Evolutionary conservation across 2,113 vertebrate species (phyloP).

Genomic region (Nicator chloris): DNA sequence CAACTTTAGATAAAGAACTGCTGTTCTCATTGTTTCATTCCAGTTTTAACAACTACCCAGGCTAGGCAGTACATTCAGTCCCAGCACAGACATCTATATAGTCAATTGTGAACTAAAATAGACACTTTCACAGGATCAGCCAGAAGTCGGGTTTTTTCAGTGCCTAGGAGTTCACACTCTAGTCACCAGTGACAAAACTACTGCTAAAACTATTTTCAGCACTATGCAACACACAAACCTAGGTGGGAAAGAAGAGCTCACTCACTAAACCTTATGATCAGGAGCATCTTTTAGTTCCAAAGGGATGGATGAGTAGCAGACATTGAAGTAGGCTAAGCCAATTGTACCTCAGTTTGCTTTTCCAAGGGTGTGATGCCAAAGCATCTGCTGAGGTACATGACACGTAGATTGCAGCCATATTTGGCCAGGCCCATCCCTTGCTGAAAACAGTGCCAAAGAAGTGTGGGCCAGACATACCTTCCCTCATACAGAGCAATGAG

Average conservation of each 20-base stretch:
- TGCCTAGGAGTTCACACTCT: neutral
- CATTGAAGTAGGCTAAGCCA: neutral
- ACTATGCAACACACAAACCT: neutral
- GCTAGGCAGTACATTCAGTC: neutral
- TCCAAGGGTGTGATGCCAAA: neutral
- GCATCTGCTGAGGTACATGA: neutral
- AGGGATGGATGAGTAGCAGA: neutral
- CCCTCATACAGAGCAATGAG: neutral
- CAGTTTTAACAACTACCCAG: neutral
- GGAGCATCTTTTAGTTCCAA: neutral
- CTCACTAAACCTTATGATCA: neutral
- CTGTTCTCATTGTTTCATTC: neutral
- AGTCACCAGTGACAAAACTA: neutral
- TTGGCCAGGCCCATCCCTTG: neutral
- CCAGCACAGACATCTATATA: neutral
- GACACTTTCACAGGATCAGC: neutral
- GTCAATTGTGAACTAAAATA: neutral
- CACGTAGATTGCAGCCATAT: neutral
- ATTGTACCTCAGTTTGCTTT: neutral
- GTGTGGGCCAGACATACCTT: neutral
- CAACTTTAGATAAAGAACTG: neutral
- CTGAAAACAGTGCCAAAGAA: neutral
- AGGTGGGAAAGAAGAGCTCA: neutral
- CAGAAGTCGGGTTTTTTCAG: neutral
- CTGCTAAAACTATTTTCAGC: neutral